These are phyloP conservation scores for Luehdorfia chinensis DNA, from an alignment of 1,140 invertebrate species.

Conservation along the genomic window DNA sequence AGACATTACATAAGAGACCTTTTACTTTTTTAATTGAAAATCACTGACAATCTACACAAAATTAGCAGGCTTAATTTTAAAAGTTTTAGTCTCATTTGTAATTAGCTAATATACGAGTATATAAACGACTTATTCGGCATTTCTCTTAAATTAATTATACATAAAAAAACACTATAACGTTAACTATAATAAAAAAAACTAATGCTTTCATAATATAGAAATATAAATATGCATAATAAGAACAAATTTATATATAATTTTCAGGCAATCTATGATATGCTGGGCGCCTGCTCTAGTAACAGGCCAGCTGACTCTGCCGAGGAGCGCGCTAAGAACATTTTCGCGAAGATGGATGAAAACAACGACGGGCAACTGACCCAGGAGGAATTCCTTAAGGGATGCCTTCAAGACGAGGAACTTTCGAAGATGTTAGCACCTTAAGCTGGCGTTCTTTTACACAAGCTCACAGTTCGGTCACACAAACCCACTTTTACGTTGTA, in stretches of 20 bases:
- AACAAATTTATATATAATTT: constrained; percentile 45
- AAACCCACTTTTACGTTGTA: constrained; percentile 34
- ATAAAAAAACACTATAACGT: too few relatives aligned
- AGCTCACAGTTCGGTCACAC: constrained; percentile 31
- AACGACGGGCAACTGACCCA: constrained; percentile 98
- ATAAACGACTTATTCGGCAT: too few relatives aligned
- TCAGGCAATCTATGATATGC: constrained; percentile 99
- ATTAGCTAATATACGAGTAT: too few relatives aligned
- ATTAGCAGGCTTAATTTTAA: too few relatives aligned
- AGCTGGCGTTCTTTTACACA: constrained; percentile 41
- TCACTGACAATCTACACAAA: too few relatives aligned
- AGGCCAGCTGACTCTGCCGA: constrained; percentile 94
- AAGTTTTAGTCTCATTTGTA: too few relatives aligned
- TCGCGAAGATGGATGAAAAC: constrained; percentile 99
- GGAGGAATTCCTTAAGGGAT: constrained; percentile 99
- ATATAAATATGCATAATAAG: too few relatives aligned
- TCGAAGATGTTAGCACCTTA: constrained; percentile 97
- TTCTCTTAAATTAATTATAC: too few relatives aligned
- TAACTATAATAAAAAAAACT: too few relatives aligned
- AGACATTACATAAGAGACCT: too few relatives aligned
- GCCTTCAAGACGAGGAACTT: constrained; percentile 97
- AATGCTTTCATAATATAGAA: too few relatives aligned
- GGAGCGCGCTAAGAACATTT: constrained; percentile 98
- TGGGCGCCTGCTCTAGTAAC: constrained; percentile 96
- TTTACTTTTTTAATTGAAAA: too few relatives aligned